phyloP scores from a whole-genome alignment of 2,113 vertebrate genomes.

The Vulpes vulpes region DNA sequence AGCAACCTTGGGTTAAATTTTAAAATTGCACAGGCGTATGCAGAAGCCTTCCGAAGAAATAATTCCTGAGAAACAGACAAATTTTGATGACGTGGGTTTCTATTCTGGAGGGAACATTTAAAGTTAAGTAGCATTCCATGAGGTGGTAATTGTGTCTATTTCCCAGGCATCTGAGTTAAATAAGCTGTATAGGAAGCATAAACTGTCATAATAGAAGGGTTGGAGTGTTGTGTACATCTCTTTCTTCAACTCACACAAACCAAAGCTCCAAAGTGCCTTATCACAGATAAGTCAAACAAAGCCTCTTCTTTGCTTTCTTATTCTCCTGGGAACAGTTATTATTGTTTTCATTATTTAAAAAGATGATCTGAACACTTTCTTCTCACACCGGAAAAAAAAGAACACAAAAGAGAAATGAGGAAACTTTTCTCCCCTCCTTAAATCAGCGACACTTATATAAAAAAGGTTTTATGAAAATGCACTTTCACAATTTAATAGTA shows the following conservation, averaged over 20 bases:
- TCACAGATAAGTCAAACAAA: conserved; percentile 84
- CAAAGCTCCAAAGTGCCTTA: conserved; percentile 80
- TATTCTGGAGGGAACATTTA: conserved; percentile 88
- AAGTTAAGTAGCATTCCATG: conserved; percentile 90
- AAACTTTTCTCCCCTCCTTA: conserved; percentile 38
- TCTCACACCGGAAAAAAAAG: conserved; percentile 36
- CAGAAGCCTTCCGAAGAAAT: conserved; percentile 86
- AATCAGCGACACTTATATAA: conserved; percentile 29
- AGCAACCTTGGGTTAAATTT: conserved; percentile 89
- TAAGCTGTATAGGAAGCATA: conserved; percentile 88
- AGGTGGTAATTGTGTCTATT: conserved; percentile 90
- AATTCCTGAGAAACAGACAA: conserved; percentile 89
- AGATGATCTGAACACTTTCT: conserved; percentile 58
- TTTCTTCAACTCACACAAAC: conserved; percentile 81
- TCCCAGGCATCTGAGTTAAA: conserved; percentile 89
- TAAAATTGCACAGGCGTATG: conserved; percentile 88
- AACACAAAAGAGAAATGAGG: conserved; percentile 41
- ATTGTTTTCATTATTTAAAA: conserved; percentile 79
- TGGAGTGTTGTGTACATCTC: conserved; percentile 84
- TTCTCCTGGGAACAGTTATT: conserved; percentile 76
- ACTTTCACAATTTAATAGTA: conserved; percentile 63
- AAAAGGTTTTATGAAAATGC: conserved; percentile 61
- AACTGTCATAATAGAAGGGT: conserved; percentile 88
- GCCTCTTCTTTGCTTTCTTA: conserved; percentile 66
- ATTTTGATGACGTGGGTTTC: conserved; percentile 87